phyloP scores from a whole-genome alignment of 2,797 vertebrate genomes.

The Botia kubotai region DNA sequence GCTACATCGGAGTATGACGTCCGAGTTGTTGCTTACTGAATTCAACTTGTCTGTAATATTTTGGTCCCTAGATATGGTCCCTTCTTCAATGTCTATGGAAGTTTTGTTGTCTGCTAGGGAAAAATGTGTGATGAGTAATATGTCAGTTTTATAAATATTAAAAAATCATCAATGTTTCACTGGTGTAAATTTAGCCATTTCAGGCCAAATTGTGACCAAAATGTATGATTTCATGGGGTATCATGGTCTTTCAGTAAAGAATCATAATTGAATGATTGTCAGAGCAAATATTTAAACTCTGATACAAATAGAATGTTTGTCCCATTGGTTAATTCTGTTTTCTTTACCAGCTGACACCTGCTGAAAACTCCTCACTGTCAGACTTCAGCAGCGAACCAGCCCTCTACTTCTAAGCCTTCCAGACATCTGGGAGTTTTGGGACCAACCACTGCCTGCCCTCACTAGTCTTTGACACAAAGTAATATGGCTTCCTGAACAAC shows the following conservation, averaged over 20 bases:
- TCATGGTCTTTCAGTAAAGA: neutral
- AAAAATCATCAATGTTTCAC: no score
- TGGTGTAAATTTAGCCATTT: no score
- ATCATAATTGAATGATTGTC: neutral
- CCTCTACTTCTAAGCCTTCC: slow-evolving; percentile 88
- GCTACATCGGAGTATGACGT: no score
- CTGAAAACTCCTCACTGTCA: slow-evolving; percentile 85
- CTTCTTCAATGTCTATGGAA: no score
- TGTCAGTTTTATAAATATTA: no score
- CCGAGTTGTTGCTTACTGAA: no score
- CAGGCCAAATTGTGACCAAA: neutral
- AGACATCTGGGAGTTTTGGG: slow-evolving; percentile 52
- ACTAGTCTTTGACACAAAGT: slow-evolving; percentile 55
- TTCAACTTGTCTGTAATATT: no score
- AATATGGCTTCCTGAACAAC: slow-evolving; percentile 47
- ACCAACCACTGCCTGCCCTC: slow-evolving; percentile 56
- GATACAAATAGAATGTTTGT: neutral
- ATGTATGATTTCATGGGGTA: neutral
- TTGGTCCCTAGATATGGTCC: no score
- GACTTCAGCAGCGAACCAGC: slow-evolving; percentile 97
- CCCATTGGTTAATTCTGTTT: neutral
- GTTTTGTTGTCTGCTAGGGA: no score
- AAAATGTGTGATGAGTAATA: no score
- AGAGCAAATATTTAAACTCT: neutral
- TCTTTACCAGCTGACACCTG: slow-evolving; percentile 87